phyloP scores from a whole-genome alignment of 1,140 invertebrate species.

The Battus philenor region DNA sequence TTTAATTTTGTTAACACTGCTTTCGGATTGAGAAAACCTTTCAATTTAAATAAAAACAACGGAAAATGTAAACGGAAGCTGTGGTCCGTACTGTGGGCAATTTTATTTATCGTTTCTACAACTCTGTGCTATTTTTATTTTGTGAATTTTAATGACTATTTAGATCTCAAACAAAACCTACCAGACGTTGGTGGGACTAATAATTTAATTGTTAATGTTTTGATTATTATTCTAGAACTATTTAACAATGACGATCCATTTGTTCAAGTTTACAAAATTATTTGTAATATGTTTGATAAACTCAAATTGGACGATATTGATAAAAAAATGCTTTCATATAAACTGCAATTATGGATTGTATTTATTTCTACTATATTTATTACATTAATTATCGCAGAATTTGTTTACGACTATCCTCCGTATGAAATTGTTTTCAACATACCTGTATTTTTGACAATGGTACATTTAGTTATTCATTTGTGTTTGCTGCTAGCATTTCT shows the following conservation, averaged over 20 bases:
- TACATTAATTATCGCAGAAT: conserved; percentile 31
- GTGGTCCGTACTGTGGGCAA: conserved; percentile 23
- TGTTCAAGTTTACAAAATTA: conserved; percentile 25
- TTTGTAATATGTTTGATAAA: conserved; percentile 27
- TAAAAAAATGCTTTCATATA: conserved; percentile 32
- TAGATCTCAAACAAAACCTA: conserved; percentile 30
- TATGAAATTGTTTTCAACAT: conserved; percentile 38
- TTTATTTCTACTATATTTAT: conserved; percentile 24
- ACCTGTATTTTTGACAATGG: conserved; percentile 36
- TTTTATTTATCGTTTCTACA: conserved; percentile 15
- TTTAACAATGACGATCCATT: conserved; percentile 22
- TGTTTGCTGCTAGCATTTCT: conserved; percentile 36
- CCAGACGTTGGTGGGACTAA: conserved; percentile 34
- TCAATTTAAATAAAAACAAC: conserved; percentile 11
- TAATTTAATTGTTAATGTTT: conserved; percentile 32
- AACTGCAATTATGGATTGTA: conserved; percentile 35
- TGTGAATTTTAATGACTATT: conserved; percentile 20
- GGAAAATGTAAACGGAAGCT: conserved; percentile 1
- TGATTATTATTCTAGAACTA: conserved; percentile 33
- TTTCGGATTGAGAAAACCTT: conserved; percentile 39
- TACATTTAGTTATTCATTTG: conserved; percentile 44
- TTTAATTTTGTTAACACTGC: conserved; percentile 34
- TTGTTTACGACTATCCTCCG: conserved; percentile 25
- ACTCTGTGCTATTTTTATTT: conserved; percentile 16
- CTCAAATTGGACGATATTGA: conserved; percentile 27